Evolutionary conservation across 1,140 invertebrate genomes (phyloP).

Genomic region (Argopecten irradians): DNA sequence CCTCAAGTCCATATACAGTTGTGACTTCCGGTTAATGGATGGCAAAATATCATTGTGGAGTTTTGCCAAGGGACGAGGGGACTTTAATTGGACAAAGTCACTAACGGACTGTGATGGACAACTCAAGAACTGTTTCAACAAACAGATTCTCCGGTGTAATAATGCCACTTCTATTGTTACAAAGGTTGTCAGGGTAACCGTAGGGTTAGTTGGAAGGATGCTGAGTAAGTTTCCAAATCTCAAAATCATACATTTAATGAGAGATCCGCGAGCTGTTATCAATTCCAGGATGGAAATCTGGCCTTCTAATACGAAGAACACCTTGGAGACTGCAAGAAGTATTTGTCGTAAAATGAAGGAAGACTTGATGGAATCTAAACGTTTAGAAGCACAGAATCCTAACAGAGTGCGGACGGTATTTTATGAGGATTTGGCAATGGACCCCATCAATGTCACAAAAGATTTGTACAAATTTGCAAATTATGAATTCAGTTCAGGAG

Average conservation of each 20-base stretch:
- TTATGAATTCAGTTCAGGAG: not conserved
- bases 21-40: not conserved
- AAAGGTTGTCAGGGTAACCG: not conserved
- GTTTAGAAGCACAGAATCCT: not conserved
- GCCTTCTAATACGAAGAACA: not conserved
- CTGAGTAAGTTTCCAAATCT: not conserved
- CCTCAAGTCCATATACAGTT: not conserved
- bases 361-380: not conserved
- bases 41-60: not conserved
- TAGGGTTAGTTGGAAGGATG: not conserved
- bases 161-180: not conserved
- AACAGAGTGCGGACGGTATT: not conserved
- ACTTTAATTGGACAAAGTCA: conserved; percentile 4
- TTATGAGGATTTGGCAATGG: not conserved
- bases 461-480: not conserved
- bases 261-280: not conserved
- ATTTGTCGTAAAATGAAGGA: not conserved
- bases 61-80: not conserved
- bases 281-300: not conserved
- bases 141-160: not conserved
- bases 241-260: not conserved
- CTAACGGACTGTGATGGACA: not conserved
- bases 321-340: not conserved
- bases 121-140: not conserved
- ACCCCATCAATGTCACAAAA: not conserved